Evolutionary conservation across 2,113 vertebrate genomes (phyloP), one percentile per base, ranked within the genome.

Genomic region (Aix galericulata): DNA sequence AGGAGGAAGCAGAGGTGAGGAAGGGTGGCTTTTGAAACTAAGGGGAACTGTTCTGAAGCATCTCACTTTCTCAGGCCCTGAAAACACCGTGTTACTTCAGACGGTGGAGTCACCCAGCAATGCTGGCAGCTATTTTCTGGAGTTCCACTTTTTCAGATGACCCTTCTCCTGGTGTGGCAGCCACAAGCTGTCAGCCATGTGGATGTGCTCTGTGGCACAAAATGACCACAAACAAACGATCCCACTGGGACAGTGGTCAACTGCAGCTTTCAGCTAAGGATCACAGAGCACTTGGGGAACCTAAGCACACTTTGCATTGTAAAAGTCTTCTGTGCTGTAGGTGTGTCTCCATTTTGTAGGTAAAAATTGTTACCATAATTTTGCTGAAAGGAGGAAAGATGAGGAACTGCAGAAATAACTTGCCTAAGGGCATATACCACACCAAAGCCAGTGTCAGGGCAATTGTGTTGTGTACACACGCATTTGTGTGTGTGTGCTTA

Each of bases 181-280:
- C 52, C 68, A 50, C 31, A 55, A 59, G n/a, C 34, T 91, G 16
- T 74, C 27, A 91, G 74, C 31, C 20, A 20, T 32, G 23, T 1
- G 14, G 27, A 68, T 69, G 62, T 79, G 60, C 60, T 31, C 53
- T 6, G 2, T 69, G 59, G 16, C 40, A 76, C 25, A 3, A 22
- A 87, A 82, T 2, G 6, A 62, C 58, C 55, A 34, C 27, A 69
- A 75, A 84, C 7, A 85, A 77, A 71, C 55, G 50, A 80, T 22
- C 22, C 68, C 27, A 36, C 23, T 17, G 80, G 1, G 0, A 50
- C 0, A 31, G 17, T 29, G 32, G 29, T 64, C 58, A n/a, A 9
- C 7, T 40, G 31, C 63, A 79, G 10, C 71, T 91, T 85, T 74
- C 59, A 66, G 53, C 46, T 5, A 48, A 73, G 29, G 18, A 12